Base-by-base conservation (phyloP, 30 jellyfish, hydroid and myxozoan genomes). In the Clytia hemisphaerica region DNA sequence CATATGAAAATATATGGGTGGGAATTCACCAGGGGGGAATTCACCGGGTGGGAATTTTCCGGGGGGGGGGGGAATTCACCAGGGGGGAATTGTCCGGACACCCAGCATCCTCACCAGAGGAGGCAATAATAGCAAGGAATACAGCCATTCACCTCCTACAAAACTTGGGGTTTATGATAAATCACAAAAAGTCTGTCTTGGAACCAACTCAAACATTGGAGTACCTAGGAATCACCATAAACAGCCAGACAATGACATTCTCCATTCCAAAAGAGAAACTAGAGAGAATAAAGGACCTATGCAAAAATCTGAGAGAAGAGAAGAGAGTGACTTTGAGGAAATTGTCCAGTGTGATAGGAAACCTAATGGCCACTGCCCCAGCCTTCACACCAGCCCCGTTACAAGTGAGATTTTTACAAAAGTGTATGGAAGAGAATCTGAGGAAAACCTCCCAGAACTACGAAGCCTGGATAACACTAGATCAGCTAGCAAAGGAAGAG, bases 361-460 rank as follows among this genome's bases (percentile, higher is more conserved):
- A 66, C 44, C 69, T 66, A 24, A 69, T 69, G 72, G 31, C 81
- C 2, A 45, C 71, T 12, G 81, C 81, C 22, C 81, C 49, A 31
- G 81, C 81, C 2, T 69, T 69, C 27, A 35, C 81, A 22, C 71
- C 55, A 29, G 81, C 81, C 71, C 81, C 81, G 40, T 19, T 61
- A 21, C 75, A 69, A 59, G 81, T 47, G 58, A 49, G 58, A 26
- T 21, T 46, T 26, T 60, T 69, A 9, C 81, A 69, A 46, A 46
- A 69, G 12, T 31, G 30, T 4, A 57, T 69, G 72, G 55, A 28
- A 30, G n/a, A 2, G 70, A 67, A 67, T 35, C 51, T 67, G 70
- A 67, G 29, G 32, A n/a, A n/a, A n/a, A n/a, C n/a, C n/a, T 55
- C 48, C 24, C 28, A 55, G 32, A 5, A 44, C 28, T 55, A 55